Conservation (phyloP, 53 echinoderm and acorn worm species). For the Paracentrotus lividus region DNA sequence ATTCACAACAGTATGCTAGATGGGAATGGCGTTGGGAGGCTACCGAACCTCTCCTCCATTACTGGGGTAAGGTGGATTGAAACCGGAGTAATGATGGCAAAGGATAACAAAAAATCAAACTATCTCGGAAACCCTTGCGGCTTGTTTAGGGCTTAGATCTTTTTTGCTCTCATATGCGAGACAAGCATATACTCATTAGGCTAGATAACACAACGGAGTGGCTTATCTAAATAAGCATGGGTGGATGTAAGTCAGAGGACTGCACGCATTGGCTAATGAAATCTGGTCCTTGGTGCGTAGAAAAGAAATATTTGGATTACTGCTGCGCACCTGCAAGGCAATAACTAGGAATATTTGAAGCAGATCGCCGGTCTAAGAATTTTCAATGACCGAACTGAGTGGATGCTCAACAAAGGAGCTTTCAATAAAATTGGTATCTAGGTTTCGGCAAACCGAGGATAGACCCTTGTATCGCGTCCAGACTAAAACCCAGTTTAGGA, state of each 20-base stretch:
- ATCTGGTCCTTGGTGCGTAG: not conserved
- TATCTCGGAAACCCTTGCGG: too few species aligned
- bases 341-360: not conserved
- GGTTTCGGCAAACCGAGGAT: not conserved
- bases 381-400: not conserved
- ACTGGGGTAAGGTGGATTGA: too few species aligned
- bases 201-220: too few species aligned
- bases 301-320: not conserved
- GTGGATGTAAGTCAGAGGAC: not conserved
- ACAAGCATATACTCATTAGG: too few species aligned
- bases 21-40: too few species aligned
- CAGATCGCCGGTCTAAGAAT: not conserved
- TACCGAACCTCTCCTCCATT: too few species aligned
- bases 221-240: not conserved
- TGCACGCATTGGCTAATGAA: not conserved
- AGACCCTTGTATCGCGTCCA: not conserved
- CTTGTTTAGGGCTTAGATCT: too few species aligned
- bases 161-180: too few species aligned
- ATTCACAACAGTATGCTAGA: too few species aligned
- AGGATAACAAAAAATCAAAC: too few species aligned
- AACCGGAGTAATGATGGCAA: too few species aligned
- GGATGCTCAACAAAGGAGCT: not conserved
- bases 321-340: not conserved
- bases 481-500: not conserved
- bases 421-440: not conserved